Evolutionary conservation across 2,888 invertebrate species (phyloP), one percentile per base, ranked within the genome.

Genomic region (Pterostichus niger): DNA sequence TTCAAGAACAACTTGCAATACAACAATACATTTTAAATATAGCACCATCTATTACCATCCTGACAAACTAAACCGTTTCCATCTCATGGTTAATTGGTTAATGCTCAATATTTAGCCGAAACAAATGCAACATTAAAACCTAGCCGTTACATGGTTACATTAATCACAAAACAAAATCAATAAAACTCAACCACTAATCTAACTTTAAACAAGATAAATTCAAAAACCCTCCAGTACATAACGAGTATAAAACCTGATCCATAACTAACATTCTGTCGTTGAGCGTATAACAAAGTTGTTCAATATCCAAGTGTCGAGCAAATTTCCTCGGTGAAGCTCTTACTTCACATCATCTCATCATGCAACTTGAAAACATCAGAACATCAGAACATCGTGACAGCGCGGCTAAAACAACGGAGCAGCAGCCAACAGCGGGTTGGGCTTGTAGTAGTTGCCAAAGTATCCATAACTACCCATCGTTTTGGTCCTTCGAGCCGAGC

Each of bases 121-220:
- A 71, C 40, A 71, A 71, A 11, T 40, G 15, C 17, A 44, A 44
- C 68, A 44, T 71, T 71, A 71, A 71, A 49, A 44, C 6, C 40
- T 10, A 11, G 44, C 68, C 44, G n/a, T 71, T 24, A 71, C 68
- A 71, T 71, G 17, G 31, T 71, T 24, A 71, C 68, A 71, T 71
- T 71, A 71, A 71, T 71, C 68, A 71, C 44, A 71, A 71, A 71
- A 71, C 68, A 71, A 71, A 71, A 71, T 71, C 68, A 71, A 71
- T 71, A 71, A 71, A 71, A 71, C 68, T 71, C 68, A 56, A 71
- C 68, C 68, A 71, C 68, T 71, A 71, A 71, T 71, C 68, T 17
- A 71, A 71, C 40, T 71, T 71, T 71, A 71, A 71, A 71, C 68
- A 44, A 71, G 68, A 71, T 71, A 44, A 71, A 71, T 71, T 44